These are phyloP conservation scores for Salvelinus alpinus DNA, from an alignment of 2,113 vertebrate genomes.

Conservation along the genomic window DNA sequence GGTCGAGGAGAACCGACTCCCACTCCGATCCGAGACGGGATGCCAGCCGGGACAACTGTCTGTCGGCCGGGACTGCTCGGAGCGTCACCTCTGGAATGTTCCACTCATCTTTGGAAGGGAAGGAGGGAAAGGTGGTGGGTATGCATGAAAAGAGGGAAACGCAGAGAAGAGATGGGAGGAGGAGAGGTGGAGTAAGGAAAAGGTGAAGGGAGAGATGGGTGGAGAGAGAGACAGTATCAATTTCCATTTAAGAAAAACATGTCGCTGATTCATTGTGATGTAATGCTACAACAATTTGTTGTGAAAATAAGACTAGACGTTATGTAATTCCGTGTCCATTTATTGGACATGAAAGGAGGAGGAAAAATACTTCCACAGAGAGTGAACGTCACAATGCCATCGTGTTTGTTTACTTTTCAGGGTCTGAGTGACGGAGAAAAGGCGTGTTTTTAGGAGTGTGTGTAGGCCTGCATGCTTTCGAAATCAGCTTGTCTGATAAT, in stretches of 20 bases:
- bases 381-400: too few relatives aligned
- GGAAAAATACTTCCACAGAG: slow-evolving; percentile 8
- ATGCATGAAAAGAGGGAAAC: neutral
- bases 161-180: neutral
- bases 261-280: slow-evolving; percentile 2
- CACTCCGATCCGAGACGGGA: slow-evolving; percentile 81
- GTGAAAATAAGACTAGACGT: too few relatives aligned
- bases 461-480: too few relatives aligned
- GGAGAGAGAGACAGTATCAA: neutral
- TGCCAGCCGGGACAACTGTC: slow-evolving; percentile 83
- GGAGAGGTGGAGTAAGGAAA: too few relatives aligned
- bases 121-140: slow-evolving; percentile 3
- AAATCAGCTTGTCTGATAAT: too few relatives aligned
- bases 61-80: slow-evolving; percentile 79
- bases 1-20: slow-evolving; percentile 81
- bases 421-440: too few relatives aligned
- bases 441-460: too few relatives aligned
- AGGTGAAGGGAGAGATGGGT: too few relatives aligned
- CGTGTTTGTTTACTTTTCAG: too few relatives aligned
- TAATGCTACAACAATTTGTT: neutral
- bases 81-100: slow-evolving; percentile 66
- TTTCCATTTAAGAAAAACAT: neutral
- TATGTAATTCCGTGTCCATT: neutral
- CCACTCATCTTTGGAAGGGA: slow-evolving; percentile 57
- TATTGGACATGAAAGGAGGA: too few relatives aligned